Base-by-base conservation (phyloP, 92 coral and sea anemone species). In the Metridium senile region DNA sequence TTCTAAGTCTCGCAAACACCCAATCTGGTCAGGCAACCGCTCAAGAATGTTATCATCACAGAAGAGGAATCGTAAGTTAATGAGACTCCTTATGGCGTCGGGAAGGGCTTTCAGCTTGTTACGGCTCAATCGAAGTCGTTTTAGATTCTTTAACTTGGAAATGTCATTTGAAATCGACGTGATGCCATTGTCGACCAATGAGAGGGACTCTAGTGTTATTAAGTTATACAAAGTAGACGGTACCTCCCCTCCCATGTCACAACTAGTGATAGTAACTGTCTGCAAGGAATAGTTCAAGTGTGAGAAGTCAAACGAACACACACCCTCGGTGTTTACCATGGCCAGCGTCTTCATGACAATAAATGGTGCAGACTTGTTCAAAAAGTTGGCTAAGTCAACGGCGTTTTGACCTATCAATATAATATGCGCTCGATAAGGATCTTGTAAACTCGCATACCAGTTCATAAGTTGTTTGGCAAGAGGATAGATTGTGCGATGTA, bases 321-420 rank as follows among this genome's bases (percentile, higher is more conserved):
- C 78, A 2, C 86, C 93, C 9, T 92, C 91, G 13, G 89, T 66
- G 82, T 92, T 92, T 16, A 77, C 85, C 26, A 92, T 76, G 11
- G 86, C 78, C 30, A 92, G 77, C 9, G 85, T 77, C 53, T 82
- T 77, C 30, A 92, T 79, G 1, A 90, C 89, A 1, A 92, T 71
- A 72, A 83, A 85, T 0, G 93, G 89, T 0, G 89, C 91, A 18
- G 90, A 82, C 58, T 92, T 93, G 54, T 56, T 86, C 74, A 92
- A 75, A 64, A 92, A 92, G 59, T 80, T 89, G 20, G 85, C 76
- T 33, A 92, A 88, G 13, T 92, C 97, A 30, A 89, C 78, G 29
- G 91, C 91, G 23, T 82, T 78, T 52, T 92, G 93, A 63, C 97
- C 97, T 75, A 89, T 89, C 66, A 92, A 46, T 63, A 89, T 80